Base-by-base conservation (phyloP, 2,113 vertebrate genomes). In the Phocoena phocoena region DNA sequence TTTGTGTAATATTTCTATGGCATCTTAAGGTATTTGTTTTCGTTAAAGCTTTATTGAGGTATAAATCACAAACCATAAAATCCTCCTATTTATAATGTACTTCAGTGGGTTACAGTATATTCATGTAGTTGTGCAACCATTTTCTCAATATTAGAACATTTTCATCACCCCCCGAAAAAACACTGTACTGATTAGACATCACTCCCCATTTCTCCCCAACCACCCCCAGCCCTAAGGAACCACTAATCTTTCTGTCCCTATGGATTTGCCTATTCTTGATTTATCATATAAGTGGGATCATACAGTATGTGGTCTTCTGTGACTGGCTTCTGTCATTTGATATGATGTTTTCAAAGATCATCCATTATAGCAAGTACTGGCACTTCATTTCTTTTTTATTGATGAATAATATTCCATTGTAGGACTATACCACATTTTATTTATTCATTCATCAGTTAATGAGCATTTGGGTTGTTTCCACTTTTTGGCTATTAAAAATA, bases 391-490 rank as follows among this genome's bases (percentile, higher is more conserved):
- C n/a, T 89, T 91, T 89, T 85, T 93, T 36, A 84, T 60, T 91
- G 70, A 8, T 44, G 44, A 93, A 65, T 77, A 88, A 62, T 88
- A 77, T 38, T 87, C 36, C 60, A 90, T 58, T 65, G 41, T 25
- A n/a, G 70, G 76, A 58, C 25, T 74, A 65, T 31, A 68, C 23
- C 8, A 84, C 13, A 20, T 88, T 65, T 74, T 89, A 9, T 82
- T 94, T 62, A 92, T 71, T 38, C 33, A 77, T 25, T 93, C 63
- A 71, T 65, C 36, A 89, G 14, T 65, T 95, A 87, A 77, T 83
- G 68, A 70, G 31, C 36, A 79, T 88, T 91, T 91, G 44, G 62
- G 36, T 94, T 88, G n/a, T 93, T 95, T 93, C 15, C 2, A 91
- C 68, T 95, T 89, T 85, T 82, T 36, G 5, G 31, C 26, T 88